Evolutionary conservation across 2,888 invertebrate species (phyloP).

Genomic region (Drosophila helvetica): DNA sequence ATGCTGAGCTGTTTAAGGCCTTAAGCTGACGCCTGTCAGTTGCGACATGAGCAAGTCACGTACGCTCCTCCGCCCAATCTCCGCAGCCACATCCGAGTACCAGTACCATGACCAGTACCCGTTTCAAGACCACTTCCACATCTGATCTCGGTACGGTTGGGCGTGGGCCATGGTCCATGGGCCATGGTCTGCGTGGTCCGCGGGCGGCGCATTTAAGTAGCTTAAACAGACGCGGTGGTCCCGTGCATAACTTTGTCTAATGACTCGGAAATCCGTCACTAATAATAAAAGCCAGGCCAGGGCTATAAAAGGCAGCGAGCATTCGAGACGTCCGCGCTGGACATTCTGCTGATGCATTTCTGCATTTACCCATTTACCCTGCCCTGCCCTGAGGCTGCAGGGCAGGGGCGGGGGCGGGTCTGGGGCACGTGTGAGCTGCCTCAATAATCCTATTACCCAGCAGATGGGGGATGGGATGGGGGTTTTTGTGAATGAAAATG

Average conservation of each 20-base stretch:
- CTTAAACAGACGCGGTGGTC: conserved; percentile 83
- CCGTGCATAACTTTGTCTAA: conserved; percentile 82
- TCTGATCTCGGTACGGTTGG: conserved; percentile 14
- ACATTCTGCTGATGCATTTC: conserved; percentile 57
- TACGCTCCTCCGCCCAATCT: conserved; percentile 14
- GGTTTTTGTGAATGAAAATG: conserved; percentile 70
- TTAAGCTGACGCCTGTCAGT: conserved; percentile 71
- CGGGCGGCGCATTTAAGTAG: conserved; percentile 80
- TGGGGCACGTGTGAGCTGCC: conserved; percentile 70
- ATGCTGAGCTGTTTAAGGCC: conserved; percentile 66
- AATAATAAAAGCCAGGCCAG: conserved; percentile 76
- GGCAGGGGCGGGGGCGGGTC: background rate
- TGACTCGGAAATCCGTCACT: conserved; percentile 83
- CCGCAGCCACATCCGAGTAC: background rate
- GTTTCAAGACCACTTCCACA: background rate
- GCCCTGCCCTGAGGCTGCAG: conserved; percentile 22
- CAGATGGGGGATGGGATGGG: too few relatives aligned
- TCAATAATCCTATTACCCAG: conserved; percentile 77
- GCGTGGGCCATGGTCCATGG: conserved; percentile 14
- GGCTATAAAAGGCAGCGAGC: conserved; percentile 74
- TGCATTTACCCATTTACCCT: conserved; percentile 45
- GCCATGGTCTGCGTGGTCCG: conserved; percentile 54
- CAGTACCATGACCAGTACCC: conserved; percentile 11
- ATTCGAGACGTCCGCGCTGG: conserved; percentile 65
- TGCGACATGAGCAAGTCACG: conserved; percentile 74